Percentiles rank a stretch among this genome's conserved stretches.
These are phyloP conservation scores for Globodera rostochiensis DNA, from an alignment of 1,140 invertebrate species.

Conservation along the genomic window DNA sequence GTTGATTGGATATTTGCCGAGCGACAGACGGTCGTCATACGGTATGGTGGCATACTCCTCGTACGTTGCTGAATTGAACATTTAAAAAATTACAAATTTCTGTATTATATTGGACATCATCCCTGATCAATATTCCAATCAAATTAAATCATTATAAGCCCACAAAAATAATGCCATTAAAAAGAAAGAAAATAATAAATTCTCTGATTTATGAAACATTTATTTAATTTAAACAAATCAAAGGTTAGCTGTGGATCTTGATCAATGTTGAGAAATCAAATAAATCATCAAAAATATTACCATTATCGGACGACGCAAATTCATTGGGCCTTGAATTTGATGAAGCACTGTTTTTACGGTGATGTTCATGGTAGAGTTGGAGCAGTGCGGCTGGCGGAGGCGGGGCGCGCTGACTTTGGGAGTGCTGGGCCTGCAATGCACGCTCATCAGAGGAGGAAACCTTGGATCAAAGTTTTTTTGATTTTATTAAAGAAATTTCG, in stretches of 20 bases:
- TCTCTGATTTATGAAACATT: not conserved
- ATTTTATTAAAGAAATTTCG: too few species aligned
- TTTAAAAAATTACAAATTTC: too few species aligned
- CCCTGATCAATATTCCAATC: not conserved
- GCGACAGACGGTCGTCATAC: constrained; percentile 17
- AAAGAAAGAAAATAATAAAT: not conserved
- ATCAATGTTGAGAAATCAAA: too few species aligned
- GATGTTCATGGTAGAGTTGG: constrained; percentile 6
- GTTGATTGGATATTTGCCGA: not conserved
- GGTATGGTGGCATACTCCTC: constrained; percentile 18
- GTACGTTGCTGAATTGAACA: not conserved
- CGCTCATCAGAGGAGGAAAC: not conserved
- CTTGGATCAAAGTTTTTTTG: not conserved
- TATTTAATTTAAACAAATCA: not conserved
- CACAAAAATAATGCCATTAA: not conserved
- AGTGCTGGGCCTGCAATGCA: not conserved
- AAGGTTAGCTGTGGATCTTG: not conserved
- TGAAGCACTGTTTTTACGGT: not conserved
- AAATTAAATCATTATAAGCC: too few species aligned
- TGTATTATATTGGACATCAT: not conserved
- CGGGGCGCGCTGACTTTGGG: not conserved
- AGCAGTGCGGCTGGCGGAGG: constrained; percentile 11
- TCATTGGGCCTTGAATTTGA: not conserved
- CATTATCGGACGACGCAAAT: too few species aligned
- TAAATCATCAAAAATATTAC: too few species aligned